Percentiles rank a stretch among this genome's conserved stretches.
phyloP scores from a whole-genome alignment of 2,113 vertebrate species.

The Crotalus viridis region DNA sequence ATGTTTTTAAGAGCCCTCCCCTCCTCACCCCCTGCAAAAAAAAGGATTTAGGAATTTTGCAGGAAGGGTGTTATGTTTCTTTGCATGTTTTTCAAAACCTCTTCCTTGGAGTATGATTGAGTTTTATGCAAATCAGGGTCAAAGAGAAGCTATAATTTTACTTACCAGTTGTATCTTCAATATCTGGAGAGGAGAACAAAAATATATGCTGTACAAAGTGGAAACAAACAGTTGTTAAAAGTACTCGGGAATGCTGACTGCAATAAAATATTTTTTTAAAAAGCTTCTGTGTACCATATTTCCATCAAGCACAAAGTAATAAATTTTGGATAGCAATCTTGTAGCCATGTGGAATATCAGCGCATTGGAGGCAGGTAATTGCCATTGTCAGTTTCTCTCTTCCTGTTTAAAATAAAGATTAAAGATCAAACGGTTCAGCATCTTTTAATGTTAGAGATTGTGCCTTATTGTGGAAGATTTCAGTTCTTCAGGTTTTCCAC shows the following conservation, averaged over 20 bases:
- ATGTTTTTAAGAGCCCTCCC: background rate
- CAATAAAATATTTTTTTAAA: background rate
- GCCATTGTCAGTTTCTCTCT: background rate
- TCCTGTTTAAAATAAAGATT: background rate
- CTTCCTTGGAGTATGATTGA: background rate
- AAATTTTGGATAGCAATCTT: background rate
- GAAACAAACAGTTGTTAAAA: background rate
- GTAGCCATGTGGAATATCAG: background rate
- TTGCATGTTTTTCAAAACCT: constrained; percentile 7
- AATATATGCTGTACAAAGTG: background rate
- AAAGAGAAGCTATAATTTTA: background rate
- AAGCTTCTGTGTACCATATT: background rate
- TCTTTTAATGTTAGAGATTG: background rate
- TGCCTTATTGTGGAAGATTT: background rate
- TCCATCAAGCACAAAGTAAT: background rate
- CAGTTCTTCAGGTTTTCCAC: background rate
- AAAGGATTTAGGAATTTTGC: background rate
- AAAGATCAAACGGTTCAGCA: no score
- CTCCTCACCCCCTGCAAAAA: background rate
- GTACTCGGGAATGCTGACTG: background rate
- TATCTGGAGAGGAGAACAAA: background rate
- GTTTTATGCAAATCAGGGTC: constrained; percentile 2
- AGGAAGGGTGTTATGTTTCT: constrained; percentile 22
- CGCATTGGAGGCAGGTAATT: background rate
- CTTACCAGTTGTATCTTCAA: background rate